These are phyloP conservation scores for Xerus rutilus DNA, from an alignment of 2,797 vertebrate species.

Conservation along the genomic window DNA sequence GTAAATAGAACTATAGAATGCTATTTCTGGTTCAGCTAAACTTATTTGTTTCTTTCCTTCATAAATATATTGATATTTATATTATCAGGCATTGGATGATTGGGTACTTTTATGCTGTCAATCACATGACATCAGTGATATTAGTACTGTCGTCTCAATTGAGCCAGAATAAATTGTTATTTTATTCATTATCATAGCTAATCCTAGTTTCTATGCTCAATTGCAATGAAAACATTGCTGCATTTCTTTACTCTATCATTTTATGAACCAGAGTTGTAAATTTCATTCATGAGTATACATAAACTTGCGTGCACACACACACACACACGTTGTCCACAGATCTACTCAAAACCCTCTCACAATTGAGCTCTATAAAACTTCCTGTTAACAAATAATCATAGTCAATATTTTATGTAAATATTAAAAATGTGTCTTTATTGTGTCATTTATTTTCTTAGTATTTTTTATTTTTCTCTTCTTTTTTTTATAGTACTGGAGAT, in stretches of 20 bases:
- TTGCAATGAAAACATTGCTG: fast-evolving
- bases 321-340: neutral
- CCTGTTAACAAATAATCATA: neutral
- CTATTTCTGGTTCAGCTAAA: neutral
- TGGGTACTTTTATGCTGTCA: neutral
- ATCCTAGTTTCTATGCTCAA: neutral
- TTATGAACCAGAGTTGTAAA: neutral
- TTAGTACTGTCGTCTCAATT: neutral
- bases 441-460: neutral
- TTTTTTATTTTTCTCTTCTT: neutral
- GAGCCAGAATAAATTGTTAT: neutral
- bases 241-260: neutral
- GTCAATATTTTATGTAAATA: neutral
- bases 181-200: neutral
- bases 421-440: neutral
- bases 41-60: neutral
- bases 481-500: no score
- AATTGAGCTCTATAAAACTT: neutral
- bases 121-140: neutral
- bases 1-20: neutral
- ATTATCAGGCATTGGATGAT: neutral
- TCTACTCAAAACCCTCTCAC: neutral
- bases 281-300: neutral
- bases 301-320: neutral
- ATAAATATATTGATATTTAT: neutral